Evolutionary conservation across 2,113 vertebrate species (phyloP).

Genomic region (Balaeniceps rex): DNA sequence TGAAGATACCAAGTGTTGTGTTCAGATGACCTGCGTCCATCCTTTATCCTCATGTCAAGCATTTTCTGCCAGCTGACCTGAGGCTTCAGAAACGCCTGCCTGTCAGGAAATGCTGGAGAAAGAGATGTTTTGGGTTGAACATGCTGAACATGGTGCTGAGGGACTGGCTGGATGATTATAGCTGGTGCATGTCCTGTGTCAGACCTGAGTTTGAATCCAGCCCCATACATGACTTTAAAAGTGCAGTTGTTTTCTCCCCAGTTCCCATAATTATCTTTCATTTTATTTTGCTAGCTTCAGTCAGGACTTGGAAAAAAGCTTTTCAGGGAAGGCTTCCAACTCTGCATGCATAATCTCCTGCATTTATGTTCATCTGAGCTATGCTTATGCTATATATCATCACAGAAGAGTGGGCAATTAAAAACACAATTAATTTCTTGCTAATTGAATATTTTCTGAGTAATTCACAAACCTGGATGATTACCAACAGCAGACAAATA

Average conservation of each 20-base stretch:
- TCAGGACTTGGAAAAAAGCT: not conserved
- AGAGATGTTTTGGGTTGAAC: not conserved
- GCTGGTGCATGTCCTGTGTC: not conserved
- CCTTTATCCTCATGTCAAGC: not conserved
- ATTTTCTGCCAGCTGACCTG: not conserved
- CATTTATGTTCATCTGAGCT: not conserved
- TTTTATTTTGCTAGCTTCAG: not conserved
- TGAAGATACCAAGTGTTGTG: not conserved
- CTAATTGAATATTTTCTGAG: conserved; percentile 35
- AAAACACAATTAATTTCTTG: conserved; percentile 4
- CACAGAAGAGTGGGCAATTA: not conserved
- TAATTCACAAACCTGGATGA: conserved; percentile 6
- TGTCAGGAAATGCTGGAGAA: not conserved
- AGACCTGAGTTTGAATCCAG: not conserved
- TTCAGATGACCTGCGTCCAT: not conserved
- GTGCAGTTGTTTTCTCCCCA: not conserved
- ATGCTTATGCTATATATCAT: not conserved
- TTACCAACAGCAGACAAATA: conserved; percentile 7
- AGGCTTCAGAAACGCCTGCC: not conserved
- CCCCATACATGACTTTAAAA: not conserved
- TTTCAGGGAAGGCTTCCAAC: not conserved
- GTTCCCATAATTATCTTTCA: not conserved
- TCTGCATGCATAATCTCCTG: not conserved
- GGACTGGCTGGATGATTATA: not conserved
- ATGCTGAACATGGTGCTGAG: not conserved